Evolutionary conservation across 2,888 invertebrate genomes (phyloP).

Genomic region (Harpalus rubripes): DNA sequence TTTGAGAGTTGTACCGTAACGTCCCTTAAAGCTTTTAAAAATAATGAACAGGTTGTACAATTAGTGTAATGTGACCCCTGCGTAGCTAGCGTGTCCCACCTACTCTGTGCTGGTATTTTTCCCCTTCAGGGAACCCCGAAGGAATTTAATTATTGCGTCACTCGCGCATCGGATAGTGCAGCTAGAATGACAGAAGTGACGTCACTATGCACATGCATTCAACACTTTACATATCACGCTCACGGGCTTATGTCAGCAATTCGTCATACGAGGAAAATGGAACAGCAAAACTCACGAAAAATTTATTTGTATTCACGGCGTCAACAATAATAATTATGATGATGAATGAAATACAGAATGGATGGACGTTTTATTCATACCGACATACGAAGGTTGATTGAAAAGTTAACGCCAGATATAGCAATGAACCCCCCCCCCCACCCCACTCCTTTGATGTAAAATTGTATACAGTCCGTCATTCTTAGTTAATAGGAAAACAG

Average conservation of each 20-base stretch:
- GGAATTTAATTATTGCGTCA: conserved; percentile 52
- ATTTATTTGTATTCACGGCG: no score
- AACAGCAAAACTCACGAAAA: no score
- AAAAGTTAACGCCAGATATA: no score
- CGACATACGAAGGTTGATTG: no score
- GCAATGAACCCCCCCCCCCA: no score
- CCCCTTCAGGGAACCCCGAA: background rate
- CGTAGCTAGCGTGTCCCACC: background rate
- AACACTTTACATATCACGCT: background rate
- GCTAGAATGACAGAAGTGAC: conserved; percentile 24
- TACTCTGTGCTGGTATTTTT: background rate
- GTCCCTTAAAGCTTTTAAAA: conserved; percentile 33
- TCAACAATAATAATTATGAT: no score
- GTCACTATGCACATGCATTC: conserved; percentile 10
- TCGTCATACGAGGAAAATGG: background rate
- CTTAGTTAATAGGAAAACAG: no score
- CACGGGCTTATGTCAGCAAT: background rate
- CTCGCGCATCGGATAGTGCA: conserved; percentile 11
- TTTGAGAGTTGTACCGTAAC: background rate
- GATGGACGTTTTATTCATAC: no score
- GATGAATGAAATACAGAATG: no score
- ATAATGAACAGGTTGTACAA: conserved; percentile 39
- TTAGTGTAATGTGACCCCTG: conserved; percentile 17
- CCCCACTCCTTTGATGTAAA: no score
- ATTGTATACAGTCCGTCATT: no score